Evolutionary conservation across 2,797 vertebrate species (phyloP), one percentile per base, ranked within the genome.

Genomic region (Hypotaenidia okinawae): DNA sequence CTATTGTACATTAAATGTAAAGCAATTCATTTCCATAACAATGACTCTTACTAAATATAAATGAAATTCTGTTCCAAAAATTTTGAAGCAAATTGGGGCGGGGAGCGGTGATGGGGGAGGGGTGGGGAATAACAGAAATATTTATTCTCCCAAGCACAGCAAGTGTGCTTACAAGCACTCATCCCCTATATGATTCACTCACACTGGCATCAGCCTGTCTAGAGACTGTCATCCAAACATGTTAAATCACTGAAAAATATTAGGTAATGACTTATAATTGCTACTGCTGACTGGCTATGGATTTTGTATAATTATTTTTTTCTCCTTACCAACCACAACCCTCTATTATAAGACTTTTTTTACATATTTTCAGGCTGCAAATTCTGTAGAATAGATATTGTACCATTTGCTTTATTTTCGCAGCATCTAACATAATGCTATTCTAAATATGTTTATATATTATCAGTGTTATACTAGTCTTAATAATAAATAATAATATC

Each of bases 21-120:
- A 97, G 70, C 83, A 97, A 98, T 96, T 97, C 30, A 96, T 98
- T 98, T 97, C 88, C 91, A 94, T 94, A 94, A 91, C 93, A 96
- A 84, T 93, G 49, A 86, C 82, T 97, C 97, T 97, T 95, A 94
- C 66, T 94, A 97, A 97, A 96, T 94, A 96, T 87, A 97, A 97
- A 96, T 94, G 70, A 55, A 95, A 97, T 96, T 96, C 49, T 63
- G n/a, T 96, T 97, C 82, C 70, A 95, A 80, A 93, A 85, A 96
- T 96, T 97, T 96, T 79, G 96, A 96, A 97, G 45, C 17, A 96
- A 89, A 96, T 95, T 43, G 43, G 43, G 43, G 43, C 17, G 6
- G 49, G 24, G 23, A 24, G 49, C 4, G 21, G 47, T 11, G 47
- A 22, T 21, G 45, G 47, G 49, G 23, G 21, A 6, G 41, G 15